These are phyloP conservation scores for Hypocryptadius cinnamomeus DNA, from an alignment of 2,113 vertebrate species.

Conservation along the genomic window DNA sequence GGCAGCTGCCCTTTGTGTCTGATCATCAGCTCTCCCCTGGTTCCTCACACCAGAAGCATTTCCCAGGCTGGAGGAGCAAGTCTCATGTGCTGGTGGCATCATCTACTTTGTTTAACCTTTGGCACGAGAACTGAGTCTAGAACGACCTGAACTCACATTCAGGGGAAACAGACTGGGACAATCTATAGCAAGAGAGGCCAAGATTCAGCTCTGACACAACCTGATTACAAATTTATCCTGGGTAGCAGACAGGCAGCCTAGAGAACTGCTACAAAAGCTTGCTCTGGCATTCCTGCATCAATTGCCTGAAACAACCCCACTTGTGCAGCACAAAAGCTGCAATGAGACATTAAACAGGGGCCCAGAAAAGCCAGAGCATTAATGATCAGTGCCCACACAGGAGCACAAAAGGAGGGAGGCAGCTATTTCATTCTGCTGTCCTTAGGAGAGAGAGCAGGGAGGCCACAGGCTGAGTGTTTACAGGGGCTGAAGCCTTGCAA, in stretches of 20 bases:
- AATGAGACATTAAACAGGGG: neutral
- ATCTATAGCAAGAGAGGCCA: neutral
- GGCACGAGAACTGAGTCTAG: neutral
- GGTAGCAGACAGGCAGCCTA: neutral
- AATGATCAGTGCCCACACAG: neutral
- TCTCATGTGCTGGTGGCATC: accelerated
- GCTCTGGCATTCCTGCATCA: neutral
- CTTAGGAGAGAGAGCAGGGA: neutral
- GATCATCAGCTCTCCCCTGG: neutral
- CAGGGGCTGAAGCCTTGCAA: neutral
- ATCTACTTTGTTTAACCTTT: neutral
- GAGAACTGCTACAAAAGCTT: neutral
- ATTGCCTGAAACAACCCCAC: neutral
- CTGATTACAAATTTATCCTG: neutral
- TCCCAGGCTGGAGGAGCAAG: neutral
- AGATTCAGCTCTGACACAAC: neutral
- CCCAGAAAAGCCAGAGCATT: neutral
- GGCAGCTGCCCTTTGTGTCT: neutral
- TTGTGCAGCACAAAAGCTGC: neutral
- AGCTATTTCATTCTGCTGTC: neutral
- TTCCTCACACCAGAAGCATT: neutral
- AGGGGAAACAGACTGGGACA: neutral
- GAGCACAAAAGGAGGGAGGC: neutral
- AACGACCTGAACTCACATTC: neutral
- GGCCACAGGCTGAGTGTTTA: neutral